Base-by-base conservation (phyloP, 2,888 invertebrate genomes). In the Plemyria rubiginata region DNA sequence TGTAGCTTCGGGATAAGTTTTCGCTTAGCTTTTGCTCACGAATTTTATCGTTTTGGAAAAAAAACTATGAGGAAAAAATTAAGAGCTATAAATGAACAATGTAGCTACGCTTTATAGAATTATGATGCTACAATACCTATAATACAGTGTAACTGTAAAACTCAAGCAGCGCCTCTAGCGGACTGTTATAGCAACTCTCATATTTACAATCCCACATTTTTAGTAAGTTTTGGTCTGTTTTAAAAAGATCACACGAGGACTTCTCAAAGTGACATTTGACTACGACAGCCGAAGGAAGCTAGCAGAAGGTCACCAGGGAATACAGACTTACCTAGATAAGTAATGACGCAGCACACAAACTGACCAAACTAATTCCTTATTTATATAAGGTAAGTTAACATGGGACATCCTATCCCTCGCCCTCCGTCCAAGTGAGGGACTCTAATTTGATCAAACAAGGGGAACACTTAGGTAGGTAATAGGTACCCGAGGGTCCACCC, bases 341-440 rank as follows among this genome's bases (percentile, higher is more conserved):
- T 29, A 32, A 16, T 38, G 11, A 38, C 2, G 36, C 11, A 1
- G 11, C 38, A 3, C 50, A 60, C 50, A 57, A 49, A 57, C 53
- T 38, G 28, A 32, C 43, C 55, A 38, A 59, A 52, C 59, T 60
- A 80, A 82, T 81, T 79, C 70, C 76, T 77, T 82, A 83, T 80
- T 82, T 80, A 83, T 82, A 85, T 82, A 72, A 79, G 78, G 79
- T 77, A 71, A 76, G 71, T 75, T 70, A 73, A 72, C 73, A 71
- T 62, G 72, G 74, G 70, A 67, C 68, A 67, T 66, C 76, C 76
- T 67, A 67, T 66, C 76, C 76, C 78, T 76, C 75, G 66, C 78
- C 80, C 79, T 75, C 55, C 60, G 66, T 65, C 69, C 65, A 66
- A 67, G 62, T 65, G 69, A 68, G 40, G 58, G 69, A 68, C 73